Percentiles rank a stretch among this genome's conserved stretches.
These are phyloP conservation scores for Smittia aterrima DNA, from an alignment of 2,888 invertebrate species.

Conservation along the genomic window DNA sequence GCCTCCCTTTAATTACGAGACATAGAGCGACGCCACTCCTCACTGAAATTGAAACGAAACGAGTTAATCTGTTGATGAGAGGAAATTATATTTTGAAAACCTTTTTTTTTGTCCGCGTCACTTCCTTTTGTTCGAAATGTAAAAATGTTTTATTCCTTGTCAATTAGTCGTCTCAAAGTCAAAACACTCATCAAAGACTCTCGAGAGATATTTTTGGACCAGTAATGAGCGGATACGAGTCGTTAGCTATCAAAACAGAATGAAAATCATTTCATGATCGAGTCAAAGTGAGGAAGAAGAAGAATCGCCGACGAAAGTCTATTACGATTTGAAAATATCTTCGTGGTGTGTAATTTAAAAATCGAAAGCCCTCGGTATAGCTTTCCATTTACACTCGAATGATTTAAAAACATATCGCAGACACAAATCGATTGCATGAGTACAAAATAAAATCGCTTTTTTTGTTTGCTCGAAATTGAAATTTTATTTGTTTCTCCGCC, in stretches of 20 bases:
- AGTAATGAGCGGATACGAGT: constrained; percentile 36
- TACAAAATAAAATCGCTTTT: neutral
- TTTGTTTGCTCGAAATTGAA: constrained; percentile 21
- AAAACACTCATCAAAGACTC: neutral
- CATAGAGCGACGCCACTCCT: neutral
- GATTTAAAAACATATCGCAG: neutral
- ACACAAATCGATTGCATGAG: constrained; percentile 8
- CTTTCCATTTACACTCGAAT: neutral
- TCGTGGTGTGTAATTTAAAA: neutral
- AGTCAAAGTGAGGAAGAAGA: too few relatives aligned
- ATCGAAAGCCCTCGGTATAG: neutral
- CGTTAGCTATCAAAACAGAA: constrained; percentile 29
- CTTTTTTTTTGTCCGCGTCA: neutral
- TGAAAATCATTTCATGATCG: neutral
- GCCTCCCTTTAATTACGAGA: constrained; percentile 8
- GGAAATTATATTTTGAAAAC: neutral
- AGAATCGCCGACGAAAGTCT: neutral
- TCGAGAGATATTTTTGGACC: too few relatives aligned
- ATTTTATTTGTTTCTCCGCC: constrained; percentile 8
- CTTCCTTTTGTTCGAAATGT: constrained; percentile 2
- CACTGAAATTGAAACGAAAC: constrained; percentile 1
- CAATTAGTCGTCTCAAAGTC: neutral
- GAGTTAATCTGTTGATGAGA: neutral
- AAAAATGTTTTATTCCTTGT: neutral
- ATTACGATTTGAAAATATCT: neutral